phyloP scores from a whole-genome alignment of 2,888 invertebrate species.

The Nycteola revayana region DNA sequence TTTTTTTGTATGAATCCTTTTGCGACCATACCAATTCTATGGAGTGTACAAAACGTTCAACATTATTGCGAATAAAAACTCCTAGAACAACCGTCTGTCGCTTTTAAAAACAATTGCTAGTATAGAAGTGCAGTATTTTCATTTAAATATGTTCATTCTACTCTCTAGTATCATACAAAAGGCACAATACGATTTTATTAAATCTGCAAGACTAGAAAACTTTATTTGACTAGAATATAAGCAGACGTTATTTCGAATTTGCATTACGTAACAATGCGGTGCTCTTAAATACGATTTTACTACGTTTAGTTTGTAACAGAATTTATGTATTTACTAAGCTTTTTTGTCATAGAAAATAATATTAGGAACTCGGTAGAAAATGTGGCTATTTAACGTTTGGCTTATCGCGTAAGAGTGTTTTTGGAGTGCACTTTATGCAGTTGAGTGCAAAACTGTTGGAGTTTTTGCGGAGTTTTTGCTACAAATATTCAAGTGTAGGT shows the following conservation, averaged over 20 bases:
- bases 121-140: neutral
- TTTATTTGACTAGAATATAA: constrained; percentile 24
- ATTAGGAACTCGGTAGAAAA: constrained; percentile 22
- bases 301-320: constrained; percentile 19
- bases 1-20: too few species aligned
- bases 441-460: constrained; percentile 1
- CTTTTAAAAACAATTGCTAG: too few species aligned
- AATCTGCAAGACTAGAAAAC: constrained; percentile 10
- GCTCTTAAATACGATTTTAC: constrained; percentile 25
- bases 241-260: constrained; percentile 30
- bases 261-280: constrained; percentile 27
- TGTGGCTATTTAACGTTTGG: constrained; percentile 5
- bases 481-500: too few species aligned
- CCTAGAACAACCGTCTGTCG: too few species aligned
- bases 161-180: neutral
- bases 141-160: neutral
- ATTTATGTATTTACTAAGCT: constrained; percentile 21
- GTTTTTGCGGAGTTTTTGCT: too few species aligned
- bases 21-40: too few species aligned
- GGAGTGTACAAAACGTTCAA: too few species aligned
- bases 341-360: constrained; percentile 16
- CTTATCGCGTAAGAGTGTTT: constrained; percentile 2
- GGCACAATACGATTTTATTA: constrained; percentile 12
- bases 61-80: too few species aligned
- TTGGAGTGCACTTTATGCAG: neutral